Evolutionary conservation across 35 echinoderm and acorn worm genomes (phyloP), one percentile per base, ranked within the genome.

Genomic region (Stichopus chloronotus): DNA sequence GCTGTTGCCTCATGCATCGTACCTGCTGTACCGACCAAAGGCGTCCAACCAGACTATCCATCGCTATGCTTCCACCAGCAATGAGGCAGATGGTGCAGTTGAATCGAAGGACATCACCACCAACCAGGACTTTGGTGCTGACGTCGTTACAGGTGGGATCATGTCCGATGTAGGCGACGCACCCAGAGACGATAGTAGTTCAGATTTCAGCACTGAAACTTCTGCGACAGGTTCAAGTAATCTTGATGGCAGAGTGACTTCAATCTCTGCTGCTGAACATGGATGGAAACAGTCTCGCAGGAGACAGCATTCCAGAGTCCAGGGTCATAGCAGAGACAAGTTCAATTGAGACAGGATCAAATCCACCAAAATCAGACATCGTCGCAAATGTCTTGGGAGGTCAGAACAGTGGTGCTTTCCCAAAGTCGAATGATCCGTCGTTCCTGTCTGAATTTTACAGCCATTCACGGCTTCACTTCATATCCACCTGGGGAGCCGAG

Each of bases 401-500:
- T 57, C 82, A 85, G 21, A 85, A 56, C 5, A 53, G 19, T 8
- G 57, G 57, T 24, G 56, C 7, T 53, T 69, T 88, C 52, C 92
- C 97, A 24, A 96, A 80, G 58, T 95, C 97, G 7, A 94, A 94
- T 14, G 97, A 96, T 57, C 78, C 95, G 9, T 95, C 90, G 19
- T 99, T 96, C 83, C 60, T 99, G 1, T 91, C 95, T 3, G 97
- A 99, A 85, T 99, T 99, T 89, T 99, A 99, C 95, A 96, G 79
- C 69, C 88, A 99, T 59, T 99, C 97, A 4, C 58, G 97, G 53
- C 90, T 99, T 12, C 97, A 99, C 81, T 88, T 95, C 74, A 99
- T 99, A 52, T 93, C 97, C 20, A 99, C 95, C 10, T 99, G 97
- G 97, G 97, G 97, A 68, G 97, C 97, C 2, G 97, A 99, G 90